Conservation (phyloP, 2,797 vertebrate species). For the Takifugu rubripes region DNA sequence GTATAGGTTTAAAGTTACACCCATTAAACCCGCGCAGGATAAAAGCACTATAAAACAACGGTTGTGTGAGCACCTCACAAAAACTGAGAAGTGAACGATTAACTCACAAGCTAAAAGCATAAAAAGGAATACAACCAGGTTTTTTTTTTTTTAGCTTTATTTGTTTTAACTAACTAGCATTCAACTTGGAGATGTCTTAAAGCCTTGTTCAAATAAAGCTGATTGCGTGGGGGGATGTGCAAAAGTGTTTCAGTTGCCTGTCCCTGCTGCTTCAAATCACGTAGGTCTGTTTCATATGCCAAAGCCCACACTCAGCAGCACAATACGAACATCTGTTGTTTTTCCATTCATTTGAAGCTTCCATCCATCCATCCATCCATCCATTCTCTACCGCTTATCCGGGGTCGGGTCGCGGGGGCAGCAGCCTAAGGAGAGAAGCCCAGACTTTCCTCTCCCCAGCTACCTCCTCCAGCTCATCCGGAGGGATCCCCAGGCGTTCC, state of each 20-base stretch:
- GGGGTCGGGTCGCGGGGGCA: no score
- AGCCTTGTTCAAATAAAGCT: slow-evolving; percentile 35
- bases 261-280: slow-evolving; percentile 11
- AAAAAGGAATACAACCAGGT: slow-evolving; percentile 5
- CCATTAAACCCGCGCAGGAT: slow-evolving; percentile 10
- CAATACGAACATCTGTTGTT: slow-evolving; percentile 2
- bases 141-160: slow-evolving; percentile 15
- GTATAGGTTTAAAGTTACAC: not conserved
- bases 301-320: not conserved
- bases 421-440: no score
- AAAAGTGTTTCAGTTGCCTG: slow-evolving; percentile 34
- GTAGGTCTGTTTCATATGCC: not conserved
- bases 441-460: no score
- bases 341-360: not conserved
- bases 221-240: slow-evolving; percentile 19
- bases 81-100: no score
- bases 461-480: no score
- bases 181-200: slow-evolving; percentile 12
- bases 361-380: no score
- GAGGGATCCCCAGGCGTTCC: no score
- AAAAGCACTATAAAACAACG: not conserved
- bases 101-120: no score
- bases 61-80: no score
- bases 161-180: slow-evolving; percentile 25
- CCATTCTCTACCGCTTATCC: no score